A percentile compares a stretch with the other conserved stretches of the same genome.
phyloP scores from a whole-genome alignment of 2,113 vertebrate species.

The Takifugu flavidus region DNA sequence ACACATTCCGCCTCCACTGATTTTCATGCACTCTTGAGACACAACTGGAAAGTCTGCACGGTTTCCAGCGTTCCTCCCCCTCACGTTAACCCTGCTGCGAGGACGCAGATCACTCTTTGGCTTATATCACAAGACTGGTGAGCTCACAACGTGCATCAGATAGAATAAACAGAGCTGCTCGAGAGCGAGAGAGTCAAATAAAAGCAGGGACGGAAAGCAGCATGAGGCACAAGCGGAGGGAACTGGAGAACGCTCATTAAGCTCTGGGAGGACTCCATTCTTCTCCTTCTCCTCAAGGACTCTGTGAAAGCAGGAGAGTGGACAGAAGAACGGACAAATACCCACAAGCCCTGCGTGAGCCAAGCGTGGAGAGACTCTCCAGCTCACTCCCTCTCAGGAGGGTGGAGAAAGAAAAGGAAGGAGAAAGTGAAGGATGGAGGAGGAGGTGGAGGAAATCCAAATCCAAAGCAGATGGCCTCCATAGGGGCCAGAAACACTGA shows the following conservation, averaged over 20 bases:
- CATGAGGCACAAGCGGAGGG: conserved; percentile 12
- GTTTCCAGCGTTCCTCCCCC: conserved; percentile 57
- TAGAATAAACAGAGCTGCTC: conserved; percentile 45
- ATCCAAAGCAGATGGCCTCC: conserved; percentile 81
- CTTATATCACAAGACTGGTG: conserved; percentile 50
- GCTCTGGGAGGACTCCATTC: neutral
- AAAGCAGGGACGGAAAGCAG: conserved; percentile 17
- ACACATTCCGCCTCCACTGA: conserved; percentile 44
- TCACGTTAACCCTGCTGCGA: conserved; percentile 36
- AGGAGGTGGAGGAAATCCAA: conserved; percentile 60
- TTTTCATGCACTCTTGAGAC: conserved; percentile 57
- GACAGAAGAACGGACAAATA: conserved; percentile 62
- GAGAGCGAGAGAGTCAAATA: conserved; percentile 24
- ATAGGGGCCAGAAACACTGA: conserved; percentile 72
- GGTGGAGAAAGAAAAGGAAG: conserved; percentile 26
- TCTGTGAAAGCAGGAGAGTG: conserved; percentile 15
- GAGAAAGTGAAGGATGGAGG: conserved; percentile 39
- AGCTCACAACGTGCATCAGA: conserved; percentile 47
- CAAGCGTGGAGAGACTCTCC: conserved; percentile 67
- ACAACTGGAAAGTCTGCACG: conserved; percentile 54
- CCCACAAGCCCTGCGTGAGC: conserved; percentile 56
- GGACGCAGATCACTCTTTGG: conserved; percentile 45
- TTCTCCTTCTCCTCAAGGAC: conserved; percentile 34
- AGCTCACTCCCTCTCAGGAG: conserved; percentile 64
- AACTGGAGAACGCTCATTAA: conserved; percentile 15